Conservation (phyloP, 2,888 invertebrate species). For the Tenodera sinensis region DNA sequence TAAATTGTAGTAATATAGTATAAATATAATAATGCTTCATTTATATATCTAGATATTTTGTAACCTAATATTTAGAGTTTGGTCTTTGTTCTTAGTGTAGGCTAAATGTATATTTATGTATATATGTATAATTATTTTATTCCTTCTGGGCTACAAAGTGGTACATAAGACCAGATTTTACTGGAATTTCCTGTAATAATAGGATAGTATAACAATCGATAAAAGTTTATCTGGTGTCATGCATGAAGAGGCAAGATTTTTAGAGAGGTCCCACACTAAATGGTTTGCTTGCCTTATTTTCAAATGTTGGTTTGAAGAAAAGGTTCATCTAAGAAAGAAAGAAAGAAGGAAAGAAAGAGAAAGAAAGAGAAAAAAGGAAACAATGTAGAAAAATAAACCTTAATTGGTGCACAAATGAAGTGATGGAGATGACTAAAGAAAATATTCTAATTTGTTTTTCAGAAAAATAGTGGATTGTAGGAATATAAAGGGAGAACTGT, state of each 20-base stretch:
- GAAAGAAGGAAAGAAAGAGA: not conserved
- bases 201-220: not conserved
- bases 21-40: slow-evolving; percentile 30
- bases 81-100: not conserved
- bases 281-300: not conserved
- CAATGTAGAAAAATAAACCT: not conserved
- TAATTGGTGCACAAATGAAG: not conserved
- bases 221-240: not conserved
- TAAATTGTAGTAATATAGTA: slow-evolving; percentile 29
- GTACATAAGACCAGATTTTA: not conserved
- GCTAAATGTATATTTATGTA: not conserved
- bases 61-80: slow-evolving; percentile 6
- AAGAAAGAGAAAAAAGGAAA: too few relatives aligned
- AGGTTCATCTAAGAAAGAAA: not conserved
- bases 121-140: not conserved
- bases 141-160: not conserved
- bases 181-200: not conserved
- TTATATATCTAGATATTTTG: slow-evolving; percentile 1
- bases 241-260: not conserved
- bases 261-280: not conserved
- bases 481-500: not conserved
- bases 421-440: not conserved
- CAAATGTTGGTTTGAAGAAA: not conserved
- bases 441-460: not conserved
- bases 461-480: not conserved